Base-by-base conservation (phyloP, 1,140 invertebrate genomes). In the Parapsyche elsis region DNA sequence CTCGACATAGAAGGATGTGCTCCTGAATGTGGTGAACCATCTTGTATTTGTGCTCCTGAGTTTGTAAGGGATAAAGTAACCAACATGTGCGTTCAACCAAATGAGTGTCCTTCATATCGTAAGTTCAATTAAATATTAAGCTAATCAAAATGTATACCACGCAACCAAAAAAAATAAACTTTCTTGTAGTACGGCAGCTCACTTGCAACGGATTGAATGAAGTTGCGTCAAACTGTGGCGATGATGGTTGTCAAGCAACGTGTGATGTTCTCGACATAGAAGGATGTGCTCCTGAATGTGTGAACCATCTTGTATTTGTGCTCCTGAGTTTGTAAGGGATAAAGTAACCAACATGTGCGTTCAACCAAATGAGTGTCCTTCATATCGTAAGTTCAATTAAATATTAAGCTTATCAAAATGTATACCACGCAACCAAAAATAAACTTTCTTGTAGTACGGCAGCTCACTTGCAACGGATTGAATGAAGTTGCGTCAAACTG, bases 191-290 rank as follows among this genome's bases (percentile, higher is more conserved):
- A 7, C n/a, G n/a, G n/a, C n/a, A n/a, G n/a, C n/a, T n/a, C n/a
- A 57, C 53, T 7, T 57, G 53, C 14, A 57, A 12, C 19, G 53
- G 53, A n/a, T 5, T 7, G 14, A 57, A 57, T 16, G 53, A 57
- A 57, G 53, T 7, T 2, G 21, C 2, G 5, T 67, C 61, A 67
- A 4, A 10, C 21, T 67, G 61, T 67, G 61, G 61, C 2, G 14
- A 67, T 67, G 26, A 67, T 23, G 61, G 61, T 30, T 67, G 61
- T 67, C 61, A 67, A 67, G 26, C 5, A 7, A 67, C 10, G 26
- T 67, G 61, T 14, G 7, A 7, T 9, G 26, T 5, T 21, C 19
- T 30, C 9, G 14, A 23, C 26, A 9, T 23, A 4, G 19, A 1
- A 14, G 1, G 4, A 5, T 67, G 61, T 23, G 14, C 4, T 21